Evolutionary conservation across 2,888 invertebrate genomes (phyloP).

Genomic region (Eupithecia subfuscata): DNA sequence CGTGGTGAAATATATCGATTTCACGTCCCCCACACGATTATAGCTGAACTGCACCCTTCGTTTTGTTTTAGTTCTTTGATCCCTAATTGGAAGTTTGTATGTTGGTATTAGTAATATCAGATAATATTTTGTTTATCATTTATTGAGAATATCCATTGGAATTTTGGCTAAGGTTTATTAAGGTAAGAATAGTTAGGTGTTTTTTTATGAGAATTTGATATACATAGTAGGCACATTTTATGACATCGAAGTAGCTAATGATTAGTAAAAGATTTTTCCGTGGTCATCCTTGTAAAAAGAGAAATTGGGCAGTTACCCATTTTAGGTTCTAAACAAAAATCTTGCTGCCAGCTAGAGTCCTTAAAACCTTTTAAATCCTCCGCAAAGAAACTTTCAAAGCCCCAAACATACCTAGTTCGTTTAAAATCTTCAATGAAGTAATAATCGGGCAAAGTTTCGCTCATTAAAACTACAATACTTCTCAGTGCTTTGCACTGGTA

Average conservation of each 20-base stretch:
- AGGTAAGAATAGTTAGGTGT: too few species aligned
- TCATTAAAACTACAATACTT: slow-evolving; percentile 39
- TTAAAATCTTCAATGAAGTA: slow-evolving; percentile 33
- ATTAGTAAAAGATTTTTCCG: background rate
- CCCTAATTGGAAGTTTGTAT: slow-evolving; percentile 26
- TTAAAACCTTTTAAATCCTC: background rate
- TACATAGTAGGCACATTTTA: background rate
- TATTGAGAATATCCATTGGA: background rate
- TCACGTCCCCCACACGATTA: slow-evolving; percentile 26
- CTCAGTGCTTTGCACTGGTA: slow-evolving; percentile 30
- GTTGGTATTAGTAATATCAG: slow-evolving; percentile 4
- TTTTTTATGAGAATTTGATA: background rate
- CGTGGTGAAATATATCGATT: slow-evolving; percentile 23
- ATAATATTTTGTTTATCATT: background rate
- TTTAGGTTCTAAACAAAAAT: background rate
- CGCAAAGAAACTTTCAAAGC: slow-evolving; percentile 14
- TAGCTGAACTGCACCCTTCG: slow-evolving; percentile 24
- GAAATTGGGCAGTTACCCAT: background rate
- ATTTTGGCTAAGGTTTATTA: background rate
- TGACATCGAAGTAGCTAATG: background rate
- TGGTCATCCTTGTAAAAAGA: background rate
- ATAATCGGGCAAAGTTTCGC: slow-evolving; percentile 36
- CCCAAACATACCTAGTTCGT: slow-evolving; percentile 11
- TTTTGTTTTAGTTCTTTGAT: slow-evolving; percentile 29
- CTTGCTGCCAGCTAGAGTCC: background rate